Base-by-base conservation (phyloP, 2,113 vertebrate genomes). In the Oenanthe melanoleuca region DNA sequence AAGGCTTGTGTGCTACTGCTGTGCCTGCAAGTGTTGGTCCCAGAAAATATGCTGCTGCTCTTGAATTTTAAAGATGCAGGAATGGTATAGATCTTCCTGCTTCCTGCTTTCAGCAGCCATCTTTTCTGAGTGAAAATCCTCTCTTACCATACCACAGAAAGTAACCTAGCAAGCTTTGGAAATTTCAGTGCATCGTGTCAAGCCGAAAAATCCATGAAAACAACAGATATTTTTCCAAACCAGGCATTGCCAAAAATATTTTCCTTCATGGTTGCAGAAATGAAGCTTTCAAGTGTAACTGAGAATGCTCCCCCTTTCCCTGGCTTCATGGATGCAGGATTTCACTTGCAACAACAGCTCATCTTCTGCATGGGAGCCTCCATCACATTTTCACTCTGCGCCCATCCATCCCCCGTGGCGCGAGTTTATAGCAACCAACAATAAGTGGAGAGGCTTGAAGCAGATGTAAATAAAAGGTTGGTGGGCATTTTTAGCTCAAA, bases 401-500 rank as follows among this genome's bases (percentile, higher is more conserved):
- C 72, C 82, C 89, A 74, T 92, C 82, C n/a, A 53, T 86, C 56
- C 57, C 81, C 94, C 5, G 3, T 34, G 55, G 61, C 86, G 89
- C 15, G 80, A 81, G 80, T 79, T 96, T 96, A 74, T 74, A 93
- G 72, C 82, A 92, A 72, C n/a, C 21, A 75, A 84, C 82, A 93
- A 72, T 79, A 94, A 80, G 61, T 11, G 9, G 37, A 88, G 52
- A 47, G 37, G 82, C 40, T 15, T 71, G 90, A 80, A 86, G 53
- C 80, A 92, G 75, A 90, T 93, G 75, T 69, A 94, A 88, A 97
- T 92, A 95, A 94, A 92, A 75, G 72, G 37, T 44, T 79, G 44
- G 86, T 61, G 80, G 94, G 42, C 37, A 84, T 84, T 95, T 88
- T 93, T 67, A 94, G 80, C 72, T 88, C 53, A 53, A 64, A 80